Evolutionary conservation across 1,140 invertebrate species (phyloP), one percentile per base, ranked within the genome.

Genomic region (Zophobas atratus): DNA sequence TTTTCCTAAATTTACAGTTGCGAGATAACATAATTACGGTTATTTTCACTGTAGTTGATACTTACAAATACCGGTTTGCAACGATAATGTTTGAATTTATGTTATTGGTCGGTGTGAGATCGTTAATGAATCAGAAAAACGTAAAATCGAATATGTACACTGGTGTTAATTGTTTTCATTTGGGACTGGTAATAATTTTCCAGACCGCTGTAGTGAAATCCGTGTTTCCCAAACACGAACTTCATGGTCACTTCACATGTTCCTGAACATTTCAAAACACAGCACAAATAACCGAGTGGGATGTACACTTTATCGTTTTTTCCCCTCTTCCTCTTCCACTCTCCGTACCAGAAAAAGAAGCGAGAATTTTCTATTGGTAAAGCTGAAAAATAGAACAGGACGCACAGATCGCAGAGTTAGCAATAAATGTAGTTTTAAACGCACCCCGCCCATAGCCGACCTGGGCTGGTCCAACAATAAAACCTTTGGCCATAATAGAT

Each of bases 381-480:
- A 73, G 71, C 49, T 39, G 38, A 39, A 73, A 55, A 56, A 53
- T 73, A 78, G 77, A 78, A 41, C 43, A 51, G 56, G 70, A 73
- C 49, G 70, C 43, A 73, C 32, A 67, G 70, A 53, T 63, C 56
- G 77, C 34, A 56, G 77, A 76, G 72, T 76, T 76, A 67, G 77
- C 77, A 79, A 79, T 79, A 76, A 76, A 79, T 79, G 77, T 79
- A 79, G 73, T 79, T 79, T 79, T 79, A 79, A 76, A 79, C 71
- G 77, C 63, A 76, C n/a, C 60, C 77, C 77, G 77, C 77, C 77
- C 74, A 76, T 76, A 53, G 73, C 67, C 72, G 77, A 79, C 77
- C 77, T 79, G 77, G 77, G 77, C 60, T 74, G 77, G 72, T 51
- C 73, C 63, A 79, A 79, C 77, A 79, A 79, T 79, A 79, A 79